Conservation (phyloP, 2,888 invertebrate genomes). For the Caenorhabditis panamensis region DNA sequence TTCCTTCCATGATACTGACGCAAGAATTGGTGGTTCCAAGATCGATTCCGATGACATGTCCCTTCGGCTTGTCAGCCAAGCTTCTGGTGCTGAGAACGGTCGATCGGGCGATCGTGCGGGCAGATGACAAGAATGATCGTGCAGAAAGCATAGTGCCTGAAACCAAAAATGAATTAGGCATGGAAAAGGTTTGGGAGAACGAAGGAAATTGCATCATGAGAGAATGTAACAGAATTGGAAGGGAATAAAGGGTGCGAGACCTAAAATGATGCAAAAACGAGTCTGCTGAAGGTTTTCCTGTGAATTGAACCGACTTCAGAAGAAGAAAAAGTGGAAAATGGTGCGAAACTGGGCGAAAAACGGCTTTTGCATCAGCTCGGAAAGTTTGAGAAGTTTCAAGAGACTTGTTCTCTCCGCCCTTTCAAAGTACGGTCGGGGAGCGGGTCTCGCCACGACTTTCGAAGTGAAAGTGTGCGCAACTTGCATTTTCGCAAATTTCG, state of each 20-base stretch:
- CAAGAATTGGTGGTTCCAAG: slow-evolving; percentile 82
- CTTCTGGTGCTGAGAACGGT: slow-evolving; percentile 49
- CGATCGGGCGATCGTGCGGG: slow-evolving; percentile 58
- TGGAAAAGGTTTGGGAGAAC: background rate
- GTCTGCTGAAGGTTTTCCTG: background rate
- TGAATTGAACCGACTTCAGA: background rate
- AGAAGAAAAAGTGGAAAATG: background rate
- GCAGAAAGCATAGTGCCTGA: slow-evolving; percentile 63
- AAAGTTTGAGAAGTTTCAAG: slow-evolving; percentile 48
- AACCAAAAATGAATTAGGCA: slow-evolving; percentile 19
- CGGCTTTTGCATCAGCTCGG: slow-evolving; percentile 47
- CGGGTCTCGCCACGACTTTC: slow-evolving; percentile 49
- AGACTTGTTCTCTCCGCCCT: slow-evolving; percentile 59
- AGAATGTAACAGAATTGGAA: background rate
- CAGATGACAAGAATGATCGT: slow-evolving; percentile 62
- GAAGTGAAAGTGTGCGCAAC: slow-evolving; percentile 6
- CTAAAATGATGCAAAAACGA: slow-evolving; percentile 26
- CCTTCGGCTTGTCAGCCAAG: slow-evolving; percentile 68
- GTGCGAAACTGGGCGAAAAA: slow-evolving; percentile 15
- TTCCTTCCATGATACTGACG: slow-evolving; percentile 83
- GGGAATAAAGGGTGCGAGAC: background rate
- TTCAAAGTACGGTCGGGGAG: slow-evolving; percentile 38
- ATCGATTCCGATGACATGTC: slow-evolving; percentile 82
- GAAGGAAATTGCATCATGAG: slow-evolving; percentile 49
- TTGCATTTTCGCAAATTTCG: slow-evolving; percentile 35